Percentiles rank a stretch among this genome's conserved stretches.
Evolutionary conservation across 2,113 vertebrate genomes (phyloP).

Genomic region (Potamarius usumacintae): DNA sequence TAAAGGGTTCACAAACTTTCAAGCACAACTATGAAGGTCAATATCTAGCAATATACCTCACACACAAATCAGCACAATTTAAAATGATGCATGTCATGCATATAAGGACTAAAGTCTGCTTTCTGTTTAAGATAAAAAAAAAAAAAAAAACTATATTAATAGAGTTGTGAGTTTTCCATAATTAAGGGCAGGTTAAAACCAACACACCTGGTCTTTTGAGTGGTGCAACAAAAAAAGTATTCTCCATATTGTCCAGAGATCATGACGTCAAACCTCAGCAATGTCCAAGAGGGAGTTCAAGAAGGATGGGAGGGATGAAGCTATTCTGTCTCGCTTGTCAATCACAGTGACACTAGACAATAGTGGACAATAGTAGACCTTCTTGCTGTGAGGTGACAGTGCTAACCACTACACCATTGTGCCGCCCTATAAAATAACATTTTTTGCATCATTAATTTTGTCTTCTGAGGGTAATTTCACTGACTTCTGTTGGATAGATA

Average conservation of each 20-base stretch:
- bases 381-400: no score
- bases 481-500: background rate
- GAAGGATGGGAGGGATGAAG: background rate
- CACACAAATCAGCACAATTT: conserved; percentile 4
- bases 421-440: no score
- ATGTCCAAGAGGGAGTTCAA: background rate
- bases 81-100: background rate
- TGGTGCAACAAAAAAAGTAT: background rate
- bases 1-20: no score
- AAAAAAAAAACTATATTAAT: background rate
- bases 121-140: conserved; percentile 58
- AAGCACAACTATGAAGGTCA: background rate
- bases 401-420: no score
- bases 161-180: background rate
- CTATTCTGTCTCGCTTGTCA: background rate
- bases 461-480: background rate
- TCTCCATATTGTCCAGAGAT: background rate
- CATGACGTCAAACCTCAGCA: background rate
- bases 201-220: background rate
- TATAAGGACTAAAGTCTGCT: conserved; percentile 7
- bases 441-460: background rate
- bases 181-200: background rate
- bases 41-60: background rate
- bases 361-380: background rate
- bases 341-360: background rate